phyloP scores from a whole-genome alignment of 2,113 vertebrate genomes.

The Alouatta palliata region DNA sequence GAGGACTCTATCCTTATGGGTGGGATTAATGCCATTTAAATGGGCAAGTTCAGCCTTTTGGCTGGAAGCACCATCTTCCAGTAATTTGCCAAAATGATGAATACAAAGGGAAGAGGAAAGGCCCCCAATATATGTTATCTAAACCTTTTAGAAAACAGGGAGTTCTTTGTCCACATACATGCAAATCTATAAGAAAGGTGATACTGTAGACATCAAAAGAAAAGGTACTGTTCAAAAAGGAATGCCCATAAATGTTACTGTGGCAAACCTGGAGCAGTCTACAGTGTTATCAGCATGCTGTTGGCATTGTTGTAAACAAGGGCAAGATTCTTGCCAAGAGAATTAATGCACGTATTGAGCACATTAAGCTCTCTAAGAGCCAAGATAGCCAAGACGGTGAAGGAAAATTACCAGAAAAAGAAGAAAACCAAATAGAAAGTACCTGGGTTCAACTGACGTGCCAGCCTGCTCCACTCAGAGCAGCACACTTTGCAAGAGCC shows the following conservation, averaged over 20 bases:
- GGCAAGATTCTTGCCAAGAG: too few species aligned
- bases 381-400: background rate
- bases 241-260: too few species aligned
- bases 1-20: background rate
- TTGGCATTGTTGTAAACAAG: background rate
- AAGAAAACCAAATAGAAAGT: too few species aligned
- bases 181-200: background rate
- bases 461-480: too few species aligned
- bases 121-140: background rate
- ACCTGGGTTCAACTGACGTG: too few species aligned
- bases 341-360: background rate
- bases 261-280: background rate
- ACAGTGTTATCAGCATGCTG: background rate
- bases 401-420: background rate
- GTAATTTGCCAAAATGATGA: background rate
- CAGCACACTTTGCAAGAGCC: too few species aligned
- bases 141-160: background rate
- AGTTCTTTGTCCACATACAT: background rate
- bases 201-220: background rate
- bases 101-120: background rate
- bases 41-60: background rate
- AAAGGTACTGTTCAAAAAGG: background rate
- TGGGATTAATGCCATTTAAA: too few species aligned
- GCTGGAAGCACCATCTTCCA: background rate
- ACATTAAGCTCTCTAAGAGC: background rate